Conservation (phyloP, 2,113 vertebrate species). For the Tyto alba region DNA sequence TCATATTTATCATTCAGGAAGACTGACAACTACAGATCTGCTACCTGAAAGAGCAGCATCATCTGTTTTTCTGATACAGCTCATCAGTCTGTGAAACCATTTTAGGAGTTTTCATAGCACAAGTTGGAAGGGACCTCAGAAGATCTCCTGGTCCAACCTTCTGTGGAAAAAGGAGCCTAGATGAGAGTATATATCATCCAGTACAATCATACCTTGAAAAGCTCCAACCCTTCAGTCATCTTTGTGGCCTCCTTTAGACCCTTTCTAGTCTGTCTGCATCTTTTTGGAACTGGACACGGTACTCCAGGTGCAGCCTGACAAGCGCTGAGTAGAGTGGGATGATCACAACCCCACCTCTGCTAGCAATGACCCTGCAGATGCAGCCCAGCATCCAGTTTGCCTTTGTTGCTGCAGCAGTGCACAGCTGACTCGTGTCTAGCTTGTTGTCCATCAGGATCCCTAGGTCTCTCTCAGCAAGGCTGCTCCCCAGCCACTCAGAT, state of each 20-base stretch:
- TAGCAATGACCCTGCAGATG: accelerated
- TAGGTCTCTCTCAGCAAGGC: background rate
- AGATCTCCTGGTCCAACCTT: background rate
- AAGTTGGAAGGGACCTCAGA: background rate
- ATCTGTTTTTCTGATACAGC: background rate
- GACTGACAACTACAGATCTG: background rate
- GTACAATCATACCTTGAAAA: background rate
- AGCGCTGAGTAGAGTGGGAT: background rate
- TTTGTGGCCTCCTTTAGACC: background rate
- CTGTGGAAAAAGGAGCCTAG: background rate
- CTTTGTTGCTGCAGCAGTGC: background rate
- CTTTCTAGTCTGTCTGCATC: background rate
- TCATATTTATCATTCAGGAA: background rate
- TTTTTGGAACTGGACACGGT: background rate
- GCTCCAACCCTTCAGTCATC: background rate
- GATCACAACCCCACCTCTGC: background rate
- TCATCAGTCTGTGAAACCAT: background rate
- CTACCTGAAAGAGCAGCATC: background rate
- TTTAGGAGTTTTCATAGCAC: background rate
- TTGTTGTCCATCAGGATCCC: background rate
- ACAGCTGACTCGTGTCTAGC: background rate
- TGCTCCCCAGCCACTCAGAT: background rate
- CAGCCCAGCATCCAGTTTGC: background rate
- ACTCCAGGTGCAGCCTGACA: background rate
- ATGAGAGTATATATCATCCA: background rate